A percentile compares a stretch with the other conserved stretches of the same genome.
Conservation (phyloP, 1,140 invertebrate genomes). For the Sarcophaga bullata region DNA sequence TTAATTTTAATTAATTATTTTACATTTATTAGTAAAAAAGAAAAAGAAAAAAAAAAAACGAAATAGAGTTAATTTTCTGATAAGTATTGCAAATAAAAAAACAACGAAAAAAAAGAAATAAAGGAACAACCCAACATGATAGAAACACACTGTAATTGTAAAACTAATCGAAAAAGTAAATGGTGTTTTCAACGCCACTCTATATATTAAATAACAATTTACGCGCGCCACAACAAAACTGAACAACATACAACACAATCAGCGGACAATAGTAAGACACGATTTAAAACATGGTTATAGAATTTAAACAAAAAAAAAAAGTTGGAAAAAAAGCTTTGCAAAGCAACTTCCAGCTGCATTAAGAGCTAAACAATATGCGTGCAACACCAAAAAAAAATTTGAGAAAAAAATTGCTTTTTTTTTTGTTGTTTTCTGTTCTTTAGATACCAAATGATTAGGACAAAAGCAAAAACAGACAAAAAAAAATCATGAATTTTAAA, state of each 20-base stretch:
- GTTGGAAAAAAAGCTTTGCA: background rate
- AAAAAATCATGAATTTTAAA: slow-evolving; percentile 20
- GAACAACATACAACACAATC: slow-evolving; percentile 14
- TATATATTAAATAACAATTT: slow-evolving; percentile 40
- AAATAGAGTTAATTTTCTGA: slow-evolving; percentile 31
- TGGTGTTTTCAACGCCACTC: slow-evolving; percentile 36
- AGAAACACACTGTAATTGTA: background rate
- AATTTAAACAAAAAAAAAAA: slow-evolving; percentile 6
- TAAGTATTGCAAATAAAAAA: background rate
- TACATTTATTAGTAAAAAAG: slow-evolving; percentile 6
- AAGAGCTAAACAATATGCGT: slow-evolving; percentile 26
- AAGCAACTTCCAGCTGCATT: slow-evolving; percentile 4
- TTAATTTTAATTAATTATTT: slow-evolving; percentile 35
- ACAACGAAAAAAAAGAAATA: background rate
- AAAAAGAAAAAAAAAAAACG: slow-evolving; percentile 14
- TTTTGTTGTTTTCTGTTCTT: background rate
- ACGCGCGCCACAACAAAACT: slow-evolving; percentile 17
- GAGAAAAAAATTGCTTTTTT: background rate
- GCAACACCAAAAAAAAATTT: background rate
- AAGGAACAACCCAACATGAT: background rate
- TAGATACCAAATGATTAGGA: slow-evolving; percentile 4
- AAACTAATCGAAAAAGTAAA: slow-evolving; percentile 30
- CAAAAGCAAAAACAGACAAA: too few relatives aligned
- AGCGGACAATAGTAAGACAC: slow-evolving; percentile 1
- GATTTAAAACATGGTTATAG: background rate